Evolutionary conservation across 2,888 invertebrate species (phyloP).

Genomic region (Troides aeacus): DNA sequence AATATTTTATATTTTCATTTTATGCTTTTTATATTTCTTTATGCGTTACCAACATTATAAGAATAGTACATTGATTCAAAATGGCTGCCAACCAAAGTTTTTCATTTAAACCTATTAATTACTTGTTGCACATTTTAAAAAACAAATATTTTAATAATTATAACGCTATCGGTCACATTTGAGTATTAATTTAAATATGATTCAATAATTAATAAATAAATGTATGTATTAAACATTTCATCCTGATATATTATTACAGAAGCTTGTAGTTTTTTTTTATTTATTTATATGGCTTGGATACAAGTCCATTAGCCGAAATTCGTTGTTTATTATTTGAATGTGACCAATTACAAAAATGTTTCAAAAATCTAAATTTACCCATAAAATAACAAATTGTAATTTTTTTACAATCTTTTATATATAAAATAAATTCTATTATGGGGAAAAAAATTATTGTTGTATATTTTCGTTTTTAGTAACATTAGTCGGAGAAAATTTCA

Average conservation of each 20-base stretch:
- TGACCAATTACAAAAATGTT: conserved; percentile 20
- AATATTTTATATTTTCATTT: too few species aligned
- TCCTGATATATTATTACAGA: neutral
- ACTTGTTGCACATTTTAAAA: conserved; percentile 5
- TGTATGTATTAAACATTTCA: neutral
- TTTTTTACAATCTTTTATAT: conserved; percentile 15
- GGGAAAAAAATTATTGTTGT: neutral
- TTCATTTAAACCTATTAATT: conserved; percentile 14
- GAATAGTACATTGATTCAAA: conserved; percentile 9
- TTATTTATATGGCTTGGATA: too few species aligned
- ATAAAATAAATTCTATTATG: neutral
- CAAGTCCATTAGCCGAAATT: too few species aligned
- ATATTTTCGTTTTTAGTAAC: neutral
- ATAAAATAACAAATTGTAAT: conserved; percentile 35
- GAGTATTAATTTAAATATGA: neutral
- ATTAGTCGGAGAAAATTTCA: too few species aligned
- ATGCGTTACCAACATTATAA: too few species aligned
- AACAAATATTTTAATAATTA: neutral
- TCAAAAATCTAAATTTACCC: conserved; percentile 54
- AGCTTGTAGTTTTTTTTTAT: too few species aligned
- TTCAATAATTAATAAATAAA: neutral
- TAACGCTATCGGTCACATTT: conserved; percentile 12
- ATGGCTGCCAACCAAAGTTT: conserved; percentile 17
- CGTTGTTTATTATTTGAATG: conserved; percentile 40
- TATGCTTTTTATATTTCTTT: too few species aligned